Conservation (phyloP, 2,888 invertebrate genomes). For the Acanthopleura granulata region DNA sequence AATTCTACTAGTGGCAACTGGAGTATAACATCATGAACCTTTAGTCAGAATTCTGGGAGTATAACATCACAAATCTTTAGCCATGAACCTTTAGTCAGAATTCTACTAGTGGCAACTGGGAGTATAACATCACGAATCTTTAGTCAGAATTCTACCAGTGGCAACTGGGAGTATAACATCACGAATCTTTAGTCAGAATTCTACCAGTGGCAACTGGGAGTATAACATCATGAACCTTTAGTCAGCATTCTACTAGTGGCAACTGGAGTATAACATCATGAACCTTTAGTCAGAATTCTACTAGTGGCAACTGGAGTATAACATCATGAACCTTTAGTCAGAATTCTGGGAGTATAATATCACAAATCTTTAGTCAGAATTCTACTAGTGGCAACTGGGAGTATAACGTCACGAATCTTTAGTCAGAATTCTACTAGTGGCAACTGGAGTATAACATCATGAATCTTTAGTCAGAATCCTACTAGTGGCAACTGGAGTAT, state of each 20-base stretch:
- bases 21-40: background rate
- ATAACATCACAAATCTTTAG: background rate
- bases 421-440: background rate
- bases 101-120: background rate
- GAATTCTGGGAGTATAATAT: background rate
- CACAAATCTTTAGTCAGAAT: background rate
- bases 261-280: background rate
- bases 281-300: background rate
- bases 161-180: background rate
- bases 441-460: background rate
- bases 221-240: too few species aligned
- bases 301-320: background rate
- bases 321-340: too few species aligned
- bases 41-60: background rate
- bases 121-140: too few species aligned
- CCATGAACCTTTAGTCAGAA: background rate
- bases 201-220: too few species aligned
- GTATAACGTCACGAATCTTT: background rate
- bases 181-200: background rate
- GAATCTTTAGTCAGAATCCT: background rate
- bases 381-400: background rate
- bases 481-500: background rate
- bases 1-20: background rate
- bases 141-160: background rate
- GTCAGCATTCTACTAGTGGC: too few species aligned